Evolutionary conservation across 2,888 invertebrate genomes (phyloP).

Genomic region (Microctonus brassicae): DNA sequence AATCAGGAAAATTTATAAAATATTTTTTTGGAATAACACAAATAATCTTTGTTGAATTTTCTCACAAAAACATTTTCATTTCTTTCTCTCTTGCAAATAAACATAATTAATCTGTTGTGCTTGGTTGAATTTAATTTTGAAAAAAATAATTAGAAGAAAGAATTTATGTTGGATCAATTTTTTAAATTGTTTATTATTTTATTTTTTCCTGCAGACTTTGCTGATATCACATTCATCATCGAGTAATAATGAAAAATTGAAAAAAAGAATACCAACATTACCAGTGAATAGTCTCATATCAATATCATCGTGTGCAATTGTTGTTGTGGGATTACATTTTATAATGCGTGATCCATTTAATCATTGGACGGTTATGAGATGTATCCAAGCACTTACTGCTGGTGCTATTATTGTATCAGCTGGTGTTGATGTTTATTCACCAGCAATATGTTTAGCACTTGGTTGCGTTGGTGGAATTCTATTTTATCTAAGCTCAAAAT

Average conservation of each 20-base stretch:
- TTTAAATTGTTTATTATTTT: no score
- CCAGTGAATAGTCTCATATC: constrained; percentile 55
- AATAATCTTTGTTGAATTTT: no score
- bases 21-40: no score
- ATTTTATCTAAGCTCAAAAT: constrained; percentile 52
- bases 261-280: constrained; percentile 33
- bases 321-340: constrained; percentile 53
- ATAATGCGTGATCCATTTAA: constrained; percentile 54
- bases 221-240: constrained; percentile 28
- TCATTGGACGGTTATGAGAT: constrained; percentile 65
- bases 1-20: no score
- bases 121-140: no score
- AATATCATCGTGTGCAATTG: constrained; percentile 50
- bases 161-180: no score
- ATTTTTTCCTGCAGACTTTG: constrained; percentile 44
- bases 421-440: constrained; percentile 60
- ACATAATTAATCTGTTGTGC: no score
- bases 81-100: no score
- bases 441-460: constrained; percentile 50
- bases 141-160: no score
- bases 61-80: no score
- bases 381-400: constrained; percentile 63
- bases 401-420: constrained; percentile 62
- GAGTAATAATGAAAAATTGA: constrained; percentile 9
- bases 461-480: constrained; percentile 52